Evolutionary conservation across 2,797 vertebrate species (phyloP), one percentile per base, ranked within the genome.

Genomic region (Eidolon dupreanum): DNA sequence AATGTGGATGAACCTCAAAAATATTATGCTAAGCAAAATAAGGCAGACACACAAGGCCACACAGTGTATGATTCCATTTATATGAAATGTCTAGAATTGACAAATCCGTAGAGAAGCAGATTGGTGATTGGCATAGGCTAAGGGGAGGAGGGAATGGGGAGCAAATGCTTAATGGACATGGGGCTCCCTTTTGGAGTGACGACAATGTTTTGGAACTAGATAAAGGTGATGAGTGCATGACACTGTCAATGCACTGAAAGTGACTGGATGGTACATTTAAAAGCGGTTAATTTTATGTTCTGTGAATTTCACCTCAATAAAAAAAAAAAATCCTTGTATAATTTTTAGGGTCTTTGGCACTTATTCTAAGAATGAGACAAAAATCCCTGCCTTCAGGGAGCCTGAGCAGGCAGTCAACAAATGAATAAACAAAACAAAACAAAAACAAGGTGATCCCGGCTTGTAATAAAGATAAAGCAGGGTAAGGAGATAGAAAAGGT

Each of bases 341-440:
- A 70, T 53, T 55, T 78, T 89, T 66, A 55, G 87, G 20, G 49
- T 24, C 22, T 53, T 90, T 38, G 33, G n/a, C 1, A 12, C 22
- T 31, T 84, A 36, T 88, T 86, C 57, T 43, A 43, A 88, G n/a
- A 74, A n/a, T 70, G 90, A 94, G 46, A 85, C 31, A 94, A 82
- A 94, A 81, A 49, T 49, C 26, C 51, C 49, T n/a, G 31, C 36
- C 43, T 93, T 55, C 53, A 2, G 41, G 33, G 74, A 73, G 63
- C 70, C 46, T 59, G 41, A 49, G 13, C 53, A 84, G 43, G 20
- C 26, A 65, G 61, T 65, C 41, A 79, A 31, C 55, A 88, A 91
- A 20, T 5, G 15, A 93, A 19, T 70, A 71, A 90, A 63, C 20
- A 86, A 78, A 87, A 77, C 51, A 16, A 16, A 49, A 53, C 41